phyloP scores from a whole-genome alignment of 2,888 invertebrate genomes.

The Lasius fuliginosus region DNA sequence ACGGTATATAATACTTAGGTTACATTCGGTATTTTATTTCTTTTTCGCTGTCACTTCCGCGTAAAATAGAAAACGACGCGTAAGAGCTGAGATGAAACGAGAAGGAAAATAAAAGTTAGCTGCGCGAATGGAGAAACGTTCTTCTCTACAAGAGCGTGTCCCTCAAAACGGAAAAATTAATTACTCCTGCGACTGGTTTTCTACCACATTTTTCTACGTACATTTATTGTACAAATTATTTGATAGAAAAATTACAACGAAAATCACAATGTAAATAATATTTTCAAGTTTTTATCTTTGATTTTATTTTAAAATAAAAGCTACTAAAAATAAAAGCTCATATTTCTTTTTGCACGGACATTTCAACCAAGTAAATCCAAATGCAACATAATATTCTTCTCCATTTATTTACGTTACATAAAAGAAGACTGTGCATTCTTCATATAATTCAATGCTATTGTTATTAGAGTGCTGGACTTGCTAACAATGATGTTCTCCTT shows the following conservation, averaged over 20 bases:
- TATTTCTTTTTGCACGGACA: not conserved
- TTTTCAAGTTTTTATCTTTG: not conserved
- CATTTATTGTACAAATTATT: conserved; percentile 43
- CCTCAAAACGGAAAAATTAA: conserved; percentile 49
- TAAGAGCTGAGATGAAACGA: conserved; percentile 31
- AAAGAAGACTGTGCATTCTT: not conserved
- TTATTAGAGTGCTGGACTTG: not conserved
- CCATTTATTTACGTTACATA: not conserved
- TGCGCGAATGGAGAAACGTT: conserved; percentile 42
- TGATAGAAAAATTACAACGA: conserved; percentile 6
- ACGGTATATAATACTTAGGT: conserved; percentile 53
- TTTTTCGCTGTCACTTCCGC: conserved; percentile 49
- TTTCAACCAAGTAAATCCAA: not conserved
- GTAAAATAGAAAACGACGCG: conserved; percentile 48
- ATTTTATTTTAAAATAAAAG: not conserved
- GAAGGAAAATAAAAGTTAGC: conserved; percentile 42
- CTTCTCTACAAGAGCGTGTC: conserved; percentile 5
- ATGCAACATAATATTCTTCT: not conserved
- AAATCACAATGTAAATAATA: conserved; percentile 12
- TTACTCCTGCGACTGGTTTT: conserved; percentile 20
- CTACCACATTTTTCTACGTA: conserved; percentile 28
- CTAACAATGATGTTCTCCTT: not conserved
- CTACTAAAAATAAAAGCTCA: not conserved
- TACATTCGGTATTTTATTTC: conserved; percentile 55
- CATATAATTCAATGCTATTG: not conserved